A percentile compares a stretch with the other conserved stretches of the same genome.
Conservation (phyloP, 2,113 vertebrate species). For the Xenotilapia caudafasciata region DNA sequence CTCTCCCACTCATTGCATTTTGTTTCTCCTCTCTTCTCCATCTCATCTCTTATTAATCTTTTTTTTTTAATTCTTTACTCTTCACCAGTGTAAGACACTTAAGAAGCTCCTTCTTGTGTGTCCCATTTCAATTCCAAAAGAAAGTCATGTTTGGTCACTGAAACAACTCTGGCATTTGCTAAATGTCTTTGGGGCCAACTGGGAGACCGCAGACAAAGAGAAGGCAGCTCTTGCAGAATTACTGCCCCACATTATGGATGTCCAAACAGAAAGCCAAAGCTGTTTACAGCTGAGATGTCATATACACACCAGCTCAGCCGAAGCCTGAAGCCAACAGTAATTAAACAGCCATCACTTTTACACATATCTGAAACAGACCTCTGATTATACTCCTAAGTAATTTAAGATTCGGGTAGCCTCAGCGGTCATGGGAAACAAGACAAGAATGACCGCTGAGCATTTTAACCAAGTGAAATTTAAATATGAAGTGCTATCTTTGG, state of each 20-base stretch:
- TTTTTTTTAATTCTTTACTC: background rate
- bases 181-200: slow-evolving; percentile 43
- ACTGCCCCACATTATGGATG: slow-evolving; percentile 34
- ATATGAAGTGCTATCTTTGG: background rate
- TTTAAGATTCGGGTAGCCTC: slow-evolving; percentile 31
- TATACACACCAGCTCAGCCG: slow-evolving; percentile 23
- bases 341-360: slow-evolving; percentile 45
- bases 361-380: slow-evolving; percentile 36
- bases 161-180: slow-evolving; percentile 47
- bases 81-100: background rate
- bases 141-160: slow-evolving; percentile 46
- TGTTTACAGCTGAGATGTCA: slow-evolving; percentile 33
- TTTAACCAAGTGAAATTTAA: slow-evolving; percentile 17
- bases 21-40: background rate
- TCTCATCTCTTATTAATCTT: background rate
- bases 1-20: background rate
- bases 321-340: slow-evolving; percentile 17
- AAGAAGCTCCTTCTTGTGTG: slow-evolving; percentile 26
- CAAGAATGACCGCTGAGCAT: slow-evolving; percentile 42
- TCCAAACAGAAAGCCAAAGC: slow-evolving; percentile 29
- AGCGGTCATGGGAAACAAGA: slow-evolving; percentile 30
- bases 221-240: slow-evolving; percentile 37
- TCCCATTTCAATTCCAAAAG: slow-evolving; percentile 5
- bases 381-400: slow-evolving; percentile 27
- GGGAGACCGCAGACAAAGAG: slow-evolving; percentile 56